Evolutionary conservation across 64 coral and sea anemone species (phyloP), one percentile per base, ranked within the genome.

Genomic region (Montipora cactus): DNA sequence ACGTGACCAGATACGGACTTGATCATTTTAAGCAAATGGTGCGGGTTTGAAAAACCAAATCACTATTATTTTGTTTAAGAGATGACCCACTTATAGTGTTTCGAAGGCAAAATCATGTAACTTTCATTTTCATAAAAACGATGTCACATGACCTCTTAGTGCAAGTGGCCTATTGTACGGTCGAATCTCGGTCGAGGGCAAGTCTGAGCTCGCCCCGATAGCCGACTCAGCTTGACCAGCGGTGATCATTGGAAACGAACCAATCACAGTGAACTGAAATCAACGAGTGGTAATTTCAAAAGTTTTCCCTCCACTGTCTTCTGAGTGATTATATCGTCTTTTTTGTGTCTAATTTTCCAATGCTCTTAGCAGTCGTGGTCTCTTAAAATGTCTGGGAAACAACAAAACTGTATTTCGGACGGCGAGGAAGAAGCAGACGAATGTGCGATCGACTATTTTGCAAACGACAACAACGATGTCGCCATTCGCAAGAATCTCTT

Each of bases 401-500:
- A 81, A n/a, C 74, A 64, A 18, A 81, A 75, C 23, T 57, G 50
- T 55, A 15, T 92, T 87, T 92, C 91, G 25, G 91, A 92, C 23
- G 70, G 91, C 44, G 91, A 92, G 66, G 91, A 92, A 87, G 87
- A 89, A 14, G 71, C n/a, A 8, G 73, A 89, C 0, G 80, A 78
- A 13, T 22, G 57, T 62, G 49, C 47, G 19, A 49, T 83, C n/a
- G 91, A 87, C 37, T 2, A 75, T 76, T 7, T 49, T 11, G 23
- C 44, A 4, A 20, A 28, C 57, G 21, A 25, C 53, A 14, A 62
- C 22, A 86, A 93, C 49, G 81, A 87, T 91, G 91, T 70, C 59
- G 90, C 83, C 14, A 94, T 99, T 96, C 92, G 95, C 20, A 99
- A 96, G 46, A 99, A 96, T 77, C 78, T 99, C 44, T 73, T 96